phyloP scores from a whole-genome alignment of 1,140 invertebrate species.

The Eumaeus atala region DNA sequence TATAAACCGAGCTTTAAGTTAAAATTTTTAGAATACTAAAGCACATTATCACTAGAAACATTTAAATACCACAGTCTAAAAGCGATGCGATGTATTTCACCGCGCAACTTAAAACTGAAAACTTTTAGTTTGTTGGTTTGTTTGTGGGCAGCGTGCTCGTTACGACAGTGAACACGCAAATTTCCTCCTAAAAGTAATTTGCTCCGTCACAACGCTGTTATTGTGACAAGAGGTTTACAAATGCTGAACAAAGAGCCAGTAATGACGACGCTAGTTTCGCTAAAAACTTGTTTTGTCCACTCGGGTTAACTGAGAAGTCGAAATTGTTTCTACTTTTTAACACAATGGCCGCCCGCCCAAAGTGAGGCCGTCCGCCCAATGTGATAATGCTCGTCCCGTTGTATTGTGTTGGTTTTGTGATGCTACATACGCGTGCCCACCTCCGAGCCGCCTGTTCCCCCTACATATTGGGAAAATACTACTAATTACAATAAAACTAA shows the following conservation, averaged over 20 bases:
- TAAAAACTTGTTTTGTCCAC: slow-evolving; percentile 23
- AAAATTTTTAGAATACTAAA: slow-evolving; percentile 9
- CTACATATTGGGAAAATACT: too few species aligned
- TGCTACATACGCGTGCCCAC: not conserved
- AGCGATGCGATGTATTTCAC: slow-evolving; percentile 33
- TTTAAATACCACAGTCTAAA: slow-evolving; percentile 31
- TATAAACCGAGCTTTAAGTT: not conserved
- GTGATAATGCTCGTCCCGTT: too few species aligned
- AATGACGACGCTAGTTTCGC: slow-evolving; percentile 54
- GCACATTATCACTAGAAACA: slow-evolving; percentile 21
- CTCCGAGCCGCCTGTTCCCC: too few species aligned
- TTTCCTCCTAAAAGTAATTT: slow-evolving; percentile 59
- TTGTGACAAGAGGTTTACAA: slow-evolving; percentile 37
- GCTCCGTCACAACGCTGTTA: slow-evolving; percentile 46
- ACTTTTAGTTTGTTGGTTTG: slow-evolving; percentile 54
- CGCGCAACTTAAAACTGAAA: slow-evolving; percentile 47
- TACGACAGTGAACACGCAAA: slow-evolving; percentile 43
- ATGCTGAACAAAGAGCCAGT: slow-evolving; percentile 58
- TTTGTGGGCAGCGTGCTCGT: slow-evolving; percentile 44
- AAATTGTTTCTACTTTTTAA: slow-evolving; percentile 21
- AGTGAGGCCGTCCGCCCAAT: too few species aligned
- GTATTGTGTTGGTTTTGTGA: slow-evolving; percentile 11
- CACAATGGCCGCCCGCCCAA: slow-evolving; percentile 14
- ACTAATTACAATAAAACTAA: too few species aligned
- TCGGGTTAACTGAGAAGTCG: slow-evolving; percentile 16